Evolutionary conservation across 1,140 invertebrate species (phyloP).

Genomic region (Drosophila sucinea): DNA sequence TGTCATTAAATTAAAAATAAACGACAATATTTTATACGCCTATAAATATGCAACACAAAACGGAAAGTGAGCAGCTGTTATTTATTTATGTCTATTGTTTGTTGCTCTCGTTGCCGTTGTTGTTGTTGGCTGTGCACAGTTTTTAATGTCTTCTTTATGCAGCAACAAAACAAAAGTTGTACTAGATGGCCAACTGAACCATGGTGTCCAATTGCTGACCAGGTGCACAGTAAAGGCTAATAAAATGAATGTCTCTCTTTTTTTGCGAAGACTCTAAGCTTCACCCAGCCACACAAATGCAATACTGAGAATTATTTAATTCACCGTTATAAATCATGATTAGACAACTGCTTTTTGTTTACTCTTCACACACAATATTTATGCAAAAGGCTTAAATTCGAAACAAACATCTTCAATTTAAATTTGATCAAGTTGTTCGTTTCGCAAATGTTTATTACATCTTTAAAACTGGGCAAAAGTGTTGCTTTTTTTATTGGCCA

Average conservation of each 20-base stretch:
- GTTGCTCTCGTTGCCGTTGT: slow-evolving; percentile 39
- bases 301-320: slow-evolving; percentile 25
- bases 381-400: slow-evolving; percentile 14
- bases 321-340: slow-evolving; percentile 14
- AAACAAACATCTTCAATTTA: background rate
- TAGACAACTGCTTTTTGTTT: background rate
- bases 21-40: slow-evolving; percentile 81
- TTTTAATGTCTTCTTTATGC: slow-evolving; percentile 68
- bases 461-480: too few species aligned
- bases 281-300: background rate
- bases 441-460: too few species aligned
- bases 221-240: slow-evolving; percentile 30
- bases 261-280: slow-evolving; percentile 3
- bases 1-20: slow-evolving; percentile 82
- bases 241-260: background rate
- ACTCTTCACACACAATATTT: slow-evolving; percentile 6
- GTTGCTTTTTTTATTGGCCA: too few species aligned
- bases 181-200: slow-evolving; percentile 18
- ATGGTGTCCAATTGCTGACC: slow-evolving; percentile 5
- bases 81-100: slow-evolving; percentile 67
- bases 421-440: too few species aligned
- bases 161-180: slow-evolving; percentile 17
- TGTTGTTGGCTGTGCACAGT: slow-evolving; percentile 25
- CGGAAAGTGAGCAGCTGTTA: slow-evolving; percentile 71
- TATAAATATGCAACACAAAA: slow-evolving; percentile 76